phyloP scores from a whole-genome alignment of 2,113 vertebrate species.

The Oostethus manadensis region DNA sequence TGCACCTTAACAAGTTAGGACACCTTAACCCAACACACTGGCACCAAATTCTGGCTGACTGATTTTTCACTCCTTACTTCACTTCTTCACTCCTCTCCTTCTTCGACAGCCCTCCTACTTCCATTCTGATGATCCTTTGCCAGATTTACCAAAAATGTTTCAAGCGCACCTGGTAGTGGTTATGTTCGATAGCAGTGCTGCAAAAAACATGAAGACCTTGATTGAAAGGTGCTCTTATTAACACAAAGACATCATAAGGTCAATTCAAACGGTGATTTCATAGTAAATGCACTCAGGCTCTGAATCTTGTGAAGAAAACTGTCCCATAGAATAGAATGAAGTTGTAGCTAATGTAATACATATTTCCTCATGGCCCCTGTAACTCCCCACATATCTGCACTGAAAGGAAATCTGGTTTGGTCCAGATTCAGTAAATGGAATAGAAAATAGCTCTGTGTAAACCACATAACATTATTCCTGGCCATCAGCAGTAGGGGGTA shows the following conservation, averaged over 20 bases:
- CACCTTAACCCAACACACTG: conserved; percentile 51
- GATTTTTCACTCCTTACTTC: conserved; percentile 60
- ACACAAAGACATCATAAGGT: conserved; percentile 2
- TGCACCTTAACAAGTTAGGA: conserved; percentile 59
- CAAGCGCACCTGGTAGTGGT: conserved; percentile 72
- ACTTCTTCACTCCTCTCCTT: conserved; percentile 28
- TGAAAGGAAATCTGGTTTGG: not conserved
- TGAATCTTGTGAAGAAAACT: no score
- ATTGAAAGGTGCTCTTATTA: conserved; percentile 26
- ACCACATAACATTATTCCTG: conserved; percentile 3
- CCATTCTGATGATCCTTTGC: conserved; percentile 50
- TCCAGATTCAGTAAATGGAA: conserved; percentile 3
- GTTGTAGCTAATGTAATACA: not conserved
- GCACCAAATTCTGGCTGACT: conserved; percentile 47
- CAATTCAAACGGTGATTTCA: not conserved
- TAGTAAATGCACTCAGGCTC: not conserved
- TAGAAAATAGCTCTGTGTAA: not conserved
- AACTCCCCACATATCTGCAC: not conserved
- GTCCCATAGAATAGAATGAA: no score
- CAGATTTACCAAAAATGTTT: conserved; percentile 62
- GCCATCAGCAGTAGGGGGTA: conserved; percentile 1
- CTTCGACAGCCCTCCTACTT: conserved; percentile 20
- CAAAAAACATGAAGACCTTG: conserved; percentile 20
- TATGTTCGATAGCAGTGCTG: conserved; percentile 62
- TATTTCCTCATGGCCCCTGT: not conserved